Base-by-base conservation (phyloP, 2,113 vertebrate genomes). In the Ctenomys sociabilis region DNA sequence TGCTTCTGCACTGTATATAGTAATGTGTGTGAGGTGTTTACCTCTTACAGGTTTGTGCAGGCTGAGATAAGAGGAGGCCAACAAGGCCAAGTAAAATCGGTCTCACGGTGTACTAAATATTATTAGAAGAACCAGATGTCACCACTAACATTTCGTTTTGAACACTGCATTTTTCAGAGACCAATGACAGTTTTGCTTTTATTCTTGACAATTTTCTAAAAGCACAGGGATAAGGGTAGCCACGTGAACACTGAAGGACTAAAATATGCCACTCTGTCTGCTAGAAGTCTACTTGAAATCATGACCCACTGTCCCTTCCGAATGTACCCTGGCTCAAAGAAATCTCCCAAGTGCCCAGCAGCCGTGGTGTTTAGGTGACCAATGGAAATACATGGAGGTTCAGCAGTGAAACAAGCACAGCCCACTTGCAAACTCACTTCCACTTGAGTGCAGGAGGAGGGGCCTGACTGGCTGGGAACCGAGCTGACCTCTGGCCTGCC, bases 381-480 rank as follows among this genome's bases (percentile, higher is more conserved):
- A 96, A 35, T 17, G 93, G 40, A 81, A 98, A 45, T 37, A 82
- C 86, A 95, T 28, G 14, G 61, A 85, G 95, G 97, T 90, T 96
- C 88, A 95, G 14, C 88, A 24, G 21, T 84, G 93, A 96, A 94
- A 97, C 91, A 94, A 92, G 45, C 6, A 17, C 37, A 24, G 32
- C 43, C 68, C n/a, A 0, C 19, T 7, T 30, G 63, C 59, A 57
- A 80, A 75, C 30, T 59, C 35, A 32, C 88, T 68, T 45, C 6
- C 26, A 8, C 19, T 37, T 88, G 9, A 84, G 72, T 9, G 37
- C 57, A 24, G 37, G 22, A 59, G 22, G 61, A 59, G 17, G 66
- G 5, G 4, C 52, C 16, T 78, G 94, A 4, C 1, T n/a, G 37
- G 30, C 0, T 64, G 73, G 21, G 61, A 52, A 45, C 7, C 22